Percentiles rank a stretch among this genome's conserved stretches.
These are phyloP conservation scores for Dasyprocta punctata DNA, from an alignment of 2,113 vertebrate genomes.

Conservation along the genomic window DNA sequence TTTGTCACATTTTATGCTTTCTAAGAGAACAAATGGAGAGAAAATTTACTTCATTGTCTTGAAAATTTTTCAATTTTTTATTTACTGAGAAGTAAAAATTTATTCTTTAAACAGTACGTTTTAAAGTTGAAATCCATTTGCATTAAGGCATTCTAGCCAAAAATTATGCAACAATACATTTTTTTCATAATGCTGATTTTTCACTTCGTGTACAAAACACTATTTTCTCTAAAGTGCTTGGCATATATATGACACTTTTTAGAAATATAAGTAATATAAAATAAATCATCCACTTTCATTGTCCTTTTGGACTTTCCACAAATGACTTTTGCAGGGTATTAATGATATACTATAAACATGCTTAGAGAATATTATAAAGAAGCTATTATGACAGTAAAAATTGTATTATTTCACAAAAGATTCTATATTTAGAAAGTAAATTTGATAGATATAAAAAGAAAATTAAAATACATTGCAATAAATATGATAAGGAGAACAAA, in stretches of 20 bases:
- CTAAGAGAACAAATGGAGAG: neutral
- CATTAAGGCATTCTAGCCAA: neutral
- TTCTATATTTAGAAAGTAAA: slow-evolving; percentile 60
- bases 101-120: neutral
- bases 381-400: slow-evolving; percentile 59
- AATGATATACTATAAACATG: slow-evolving; percentile 60
- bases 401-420: slow-evolving; percentile 52
- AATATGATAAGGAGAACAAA: slow-evolving; percentile 53
- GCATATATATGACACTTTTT: neutral
- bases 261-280: neutral
- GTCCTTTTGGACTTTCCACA: neutral
- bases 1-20: neutral
- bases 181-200: neutral
- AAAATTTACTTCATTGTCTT: neutral
- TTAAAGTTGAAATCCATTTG: neutral
- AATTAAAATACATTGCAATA: neutral
- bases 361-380: slow-evolving; percentile 63
- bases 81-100: neutral
- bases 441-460: neutral
- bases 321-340: neutral
- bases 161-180: neutral
- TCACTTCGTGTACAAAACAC: neutral
- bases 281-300: neutral
- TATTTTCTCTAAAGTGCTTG: neutral
- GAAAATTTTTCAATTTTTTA: neutral